Percentiles rank a stretch among this genome's conserved stretches.
Conservation (phyloP, 2,113 vertebrate genomes). For the Caretta caretta region DNA sequence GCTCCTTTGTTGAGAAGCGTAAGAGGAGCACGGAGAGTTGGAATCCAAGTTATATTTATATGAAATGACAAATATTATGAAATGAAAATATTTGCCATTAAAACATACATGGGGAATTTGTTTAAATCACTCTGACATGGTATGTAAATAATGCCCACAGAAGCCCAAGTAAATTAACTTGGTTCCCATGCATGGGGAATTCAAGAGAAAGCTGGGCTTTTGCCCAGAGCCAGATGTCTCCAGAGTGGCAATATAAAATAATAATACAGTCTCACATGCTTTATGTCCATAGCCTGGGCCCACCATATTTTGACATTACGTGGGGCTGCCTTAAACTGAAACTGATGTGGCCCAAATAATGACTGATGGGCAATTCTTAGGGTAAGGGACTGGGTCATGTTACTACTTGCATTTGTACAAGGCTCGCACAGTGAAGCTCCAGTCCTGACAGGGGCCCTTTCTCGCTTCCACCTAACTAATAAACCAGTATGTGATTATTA, state of each 20-base stretch:
- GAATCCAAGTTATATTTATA: neutral
- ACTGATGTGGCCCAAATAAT: neutral
- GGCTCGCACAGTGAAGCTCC: neutral
- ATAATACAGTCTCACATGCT: neutral
- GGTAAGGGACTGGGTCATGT: neutral
- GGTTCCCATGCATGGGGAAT: accelerated
- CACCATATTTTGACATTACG: neutral
- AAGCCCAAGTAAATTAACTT: neutral
- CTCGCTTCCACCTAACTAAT: neutral
- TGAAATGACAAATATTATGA: neutral
- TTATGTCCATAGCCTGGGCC: neutral
- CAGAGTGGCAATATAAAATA: neutral
- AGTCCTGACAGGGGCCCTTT: neutral
- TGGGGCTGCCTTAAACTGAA: neutral
- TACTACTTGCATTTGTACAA: neutral
- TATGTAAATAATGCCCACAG: neutral
- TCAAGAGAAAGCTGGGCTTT: neutral
- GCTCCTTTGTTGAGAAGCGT: neutral
- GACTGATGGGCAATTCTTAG: neutral
- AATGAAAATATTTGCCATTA: conserved; percentile 14
- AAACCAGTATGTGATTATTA: neutral
- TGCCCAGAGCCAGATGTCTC: neutral
- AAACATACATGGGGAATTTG: neutral
- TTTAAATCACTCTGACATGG: neutral
- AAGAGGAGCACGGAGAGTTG: neutral